phyloP scores from a whole-genome alignment of 1,140 invertebrate genomes.

The Microplitis mediator region DNA sequence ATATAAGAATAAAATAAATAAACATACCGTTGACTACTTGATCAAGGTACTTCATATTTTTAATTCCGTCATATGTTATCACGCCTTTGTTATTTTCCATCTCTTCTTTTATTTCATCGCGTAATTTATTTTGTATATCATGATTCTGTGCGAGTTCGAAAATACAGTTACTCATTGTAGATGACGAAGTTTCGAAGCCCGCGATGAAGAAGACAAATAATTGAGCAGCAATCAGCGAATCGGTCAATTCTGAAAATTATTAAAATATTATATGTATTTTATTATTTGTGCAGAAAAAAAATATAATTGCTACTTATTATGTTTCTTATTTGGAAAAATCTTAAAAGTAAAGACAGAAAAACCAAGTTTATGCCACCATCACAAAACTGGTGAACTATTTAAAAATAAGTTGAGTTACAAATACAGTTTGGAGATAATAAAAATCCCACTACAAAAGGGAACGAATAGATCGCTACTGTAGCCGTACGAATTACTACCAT shows the following conservation, averaged over 20 bases:
- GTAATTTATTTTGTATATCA: conserved; percentile 43
- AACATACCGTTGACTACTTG: conserved; percentile 35
- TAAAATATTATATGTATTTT: no score
- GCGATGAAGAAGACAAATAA: conserved; percentile 70
- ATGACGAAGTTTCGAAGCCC: conserved; percentile 75
- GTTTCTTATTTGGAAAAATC: no score
- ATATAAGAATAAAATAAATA: background rate
- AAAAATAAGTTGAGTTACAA: no score
- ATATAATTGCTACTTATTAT: no score
- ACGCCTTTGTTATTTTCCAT: conserved; percentile 56
- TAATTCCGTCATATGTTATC: conserved; percentile 54
- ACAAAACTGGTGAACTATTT: no score
- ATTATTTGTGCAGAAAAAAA: no score
- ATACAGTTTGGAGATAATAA: no score
- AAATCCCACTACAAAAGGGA: no score
- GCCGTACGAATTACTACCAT: no score
- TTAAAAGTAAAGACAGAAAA: no score
- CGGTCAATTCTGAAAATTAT: conserved; percentile 23
- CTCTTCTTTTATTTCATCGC: conserved; percentile 18
- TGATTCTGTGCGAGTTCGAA: conserved; percentile 68
- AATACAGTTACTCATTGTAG: conserved; percentile 65
- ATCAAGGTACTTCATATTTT: conserved; percentile 57
- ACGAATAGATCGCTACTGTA: no score
- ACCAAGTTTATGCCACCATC: no score
- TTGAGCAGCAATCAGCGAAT: conserved; percentile 61